These are phyloP conservation scores for Trisateles emortualis DNA, from an alignment of 2,888 invertebrate genomes.

Conservation along the genomic window DNA sequence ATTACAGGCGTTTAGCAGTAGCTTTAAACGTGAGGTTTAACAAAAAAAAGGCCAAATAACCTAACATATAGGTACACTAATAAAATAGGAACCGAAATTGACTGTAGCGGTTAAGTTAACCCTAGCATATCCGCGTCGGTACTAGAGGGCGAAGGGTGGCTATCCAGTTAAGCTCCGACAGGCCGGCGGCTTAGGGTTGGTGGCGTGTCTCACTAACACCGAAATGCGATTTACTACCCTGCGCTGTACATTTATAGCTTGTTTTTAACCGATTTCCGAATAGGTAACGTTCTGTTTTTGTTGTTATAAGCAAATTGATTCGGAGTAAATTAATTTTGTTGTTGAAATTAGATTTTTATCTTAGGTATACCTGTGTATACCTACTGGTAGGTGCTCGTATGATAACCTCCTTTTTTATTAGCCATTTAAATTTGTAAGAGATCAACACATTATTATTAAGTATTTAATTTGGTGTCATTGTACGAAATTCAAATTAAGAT, in stretches of 20 bases:
- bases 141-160: conserved; percentile 23
- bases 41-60: no score
- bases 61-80: background rate
- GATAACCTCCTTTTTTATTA: no score
- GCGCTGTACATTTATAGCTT: background rate
- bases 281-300: background rate
- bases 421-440: no score
- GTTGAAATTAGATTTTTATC: background rate
- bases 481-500: no score
- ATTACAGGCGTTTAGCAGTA: no score
- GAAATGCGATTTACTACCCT: no score
- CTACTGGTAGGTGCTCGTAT: no score
- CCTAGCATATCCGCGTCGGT: background rate
- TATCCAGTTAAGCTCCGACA: conserved; percentile 36
- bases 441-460: no score
- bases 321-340: background rate
- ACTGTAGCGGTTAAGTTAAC: background rate
- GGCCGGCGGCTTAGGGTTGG: conserved; percentile 47
- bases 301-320: background rate
- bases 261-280: background rate
- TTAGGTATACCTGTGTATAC: background rate
- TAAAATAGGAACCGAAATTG: no score
- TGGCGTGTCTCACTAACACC: conserved; percentile 1
- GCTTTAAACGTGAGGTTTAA: no score
- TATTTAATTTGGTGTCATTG: no score